phyloP scores from a whole-genome alignment of 1,140 invertebrate genomes.

The Brachionus plicatilis region DNA sequence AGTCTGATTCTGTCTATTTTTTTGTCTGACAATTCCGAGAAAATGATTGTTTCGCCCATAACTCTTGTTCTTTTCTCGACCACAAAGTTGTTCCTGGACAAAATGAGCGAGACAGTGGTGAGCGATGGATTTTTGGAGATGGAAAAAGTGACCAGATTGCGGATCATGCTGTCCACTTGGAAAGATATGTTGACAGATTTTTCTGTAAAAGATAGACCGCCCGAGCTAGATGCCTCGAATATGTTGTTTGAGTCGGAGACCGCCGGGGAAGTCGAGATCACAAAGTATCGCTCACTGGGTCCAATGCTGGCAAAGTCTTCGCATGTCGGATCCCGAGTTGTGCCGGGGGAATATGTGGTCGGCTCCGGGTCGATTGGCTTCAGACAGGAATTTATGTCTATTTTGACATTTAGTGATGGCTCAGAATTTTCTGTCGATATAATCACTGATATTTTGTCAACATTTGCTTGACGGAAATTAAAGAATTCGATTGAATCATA shows the following conservation, averaged over 20 bases:
- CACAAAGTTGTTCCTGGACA: neutral
- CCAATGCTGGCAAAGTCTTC: neutral
- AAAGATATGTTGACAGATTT: neutral
- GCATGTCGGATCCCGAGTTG: neutral
- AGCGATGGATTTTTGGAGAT: neutral
- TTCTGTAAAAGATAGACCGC: neutral
- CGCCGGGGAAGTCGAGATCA: neutral
- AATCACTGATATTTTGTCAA: neutral
- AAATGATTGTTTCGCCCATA: neutral
- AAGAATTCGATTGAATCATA: neutral
- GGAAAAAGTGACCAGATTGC: neutral
- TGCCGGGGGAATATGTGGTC: neutral
- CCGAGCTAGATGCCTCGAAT: neutral
- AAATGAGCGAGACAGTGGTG: neutral
- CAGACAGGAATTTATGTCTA: neutral
- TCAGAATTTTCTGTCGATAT: neutral
- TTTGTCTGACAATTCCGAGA: neutral
- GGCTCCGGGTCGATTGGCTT: neutral
- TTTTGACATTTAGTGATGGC: neutral
- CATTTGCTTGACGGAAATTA: neutral
- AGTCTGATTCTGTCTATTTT: neutral
- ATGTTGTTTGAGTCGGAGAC: neutral
- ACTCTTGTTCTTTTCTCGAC: neutral
- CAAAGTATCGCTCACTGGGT: neutral
- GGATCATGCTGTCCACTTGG: neutral